Conservation (phyloP, 2,888 invertebrate genomes). For the Lasioglossum villosulum region DNA sequence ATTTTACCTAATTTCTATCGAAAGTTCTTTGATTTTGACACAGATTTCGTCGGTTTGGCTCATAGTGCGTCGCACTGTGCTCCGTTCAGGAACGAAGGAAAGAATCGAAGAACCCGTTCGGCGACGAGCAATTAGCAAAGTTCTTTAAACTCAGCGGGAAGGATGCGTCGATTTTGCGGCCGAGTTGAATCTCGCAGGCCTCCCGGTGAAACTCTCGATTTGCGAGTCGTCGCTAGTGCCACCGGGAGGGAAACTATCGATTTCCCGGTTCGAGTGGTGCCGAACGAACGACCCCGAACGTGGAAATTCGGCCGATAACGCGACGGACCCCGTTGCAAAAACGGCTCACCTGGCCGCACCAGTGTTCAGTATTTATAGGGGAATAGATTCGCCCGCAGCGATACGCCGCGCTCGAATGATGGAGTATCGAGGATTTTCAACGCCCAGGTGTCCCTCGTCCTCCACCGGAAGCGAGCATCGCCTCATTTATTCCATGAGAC, state of each 20-base stretch:
- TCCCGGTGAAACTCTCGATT: slow-evolving; percentile 13
- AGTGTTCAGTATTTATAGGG: slow-evolving; percentile 28
- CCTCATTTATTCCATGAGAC: neutral
- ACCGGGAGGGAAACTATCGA: slow-evolving; percentile 32
- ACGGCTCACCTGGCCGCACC: neutral
- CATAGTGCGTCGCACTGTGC: no score
- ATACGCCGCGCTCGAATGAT: neutral
- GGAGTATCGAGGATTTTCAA: neutral
- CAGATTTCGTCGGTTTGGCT: no score
- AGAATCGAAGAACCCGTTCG: no score
- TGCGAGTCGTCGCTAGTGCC: neutral
- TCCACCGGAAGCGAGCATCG: neutral
- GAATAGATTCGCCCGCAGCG: slow-evolving; percentile 11
- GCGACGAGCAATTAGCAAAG: slow-evolving; percentile 55
- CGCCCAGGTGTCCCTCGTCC: neutral
- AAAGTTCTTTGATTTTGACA: no score
- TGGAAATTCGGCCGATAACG: slow-evolving; percentile 30
- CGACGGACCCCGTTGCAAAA: neutral
- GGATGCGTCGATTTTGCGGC: neutral
- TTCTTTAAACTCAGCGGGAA: slow-evolving; percentile 46
- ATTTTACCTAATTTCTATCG: no score
- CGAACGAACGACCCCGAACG: slow-evolving; percentile 24
- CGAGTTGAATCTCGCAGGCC: slow-evolving; percentile 5
- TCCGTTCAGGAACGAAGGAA: no score
- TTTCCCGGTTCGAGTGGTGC: slow-evolving; percentile 23